Evolutionary conservation across 1,140 invertebrate genomes (phyloP), one percentile per base, ranked within the genome.

Genomic region (Solenopsis invicta): DNA sequence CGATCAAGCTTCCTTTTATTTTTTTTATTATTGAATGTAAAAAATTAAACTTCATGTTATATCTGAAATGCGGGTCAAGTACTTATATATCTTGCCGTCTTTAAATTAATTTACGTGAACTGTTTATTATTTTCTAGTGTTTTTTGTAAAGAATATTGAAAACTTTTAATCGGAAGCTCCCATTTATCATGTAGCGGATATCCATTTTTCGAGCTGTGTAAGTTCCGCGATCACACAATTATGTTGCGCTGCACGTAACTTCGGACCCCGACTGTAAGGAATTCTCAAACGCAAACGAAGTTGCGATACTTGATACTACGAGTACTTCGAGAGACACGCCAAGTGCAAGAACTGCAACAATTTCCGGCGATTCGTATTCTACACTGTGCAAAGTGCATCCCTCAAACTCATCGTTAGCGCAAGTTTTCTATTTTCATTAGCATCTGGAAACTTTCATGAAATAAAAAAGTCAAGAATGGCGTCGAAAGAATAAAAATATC

Each of bases 331-430:
- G 54, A 54, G 52, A 61, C 62, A 45, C 52, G 61, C 72, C n/a
- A 78, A 78, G 59, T 76, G 66, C 75, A 34, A 37, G 29, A 81
- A 64, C 75, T 41, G 62, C 21, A 78, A 80, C 62, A 80, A 76
- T 84, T 84, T 84, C 69, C 54, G 69, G 29, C 37, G 54, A 74
- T 85, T 85, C 61, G 61, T 85, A 78, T 74, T 74, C 66, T 84
- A 21, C 50, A 9, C 50, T n/a, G 37, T 59, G 13, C 71, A 61
- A 5, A 24, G 9, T 21, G 48, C 41, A 34, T 56, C 10, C 24
- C 41, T 74, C 48, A 56, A 69, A 18, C 69, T 75, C 54, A 61
- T 61, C 24, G 24, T 61, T 41, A 50, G 29, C 21, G 5, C 1
- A 62, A 84, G 21, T 62, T 84, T 82, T 29, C 41, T 48, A 67